These are phyloP conservation scores for Noctua comes DNA, from an alignment of 2,888 invertebrate genomes.

Conservation along the genomic window DNA sequence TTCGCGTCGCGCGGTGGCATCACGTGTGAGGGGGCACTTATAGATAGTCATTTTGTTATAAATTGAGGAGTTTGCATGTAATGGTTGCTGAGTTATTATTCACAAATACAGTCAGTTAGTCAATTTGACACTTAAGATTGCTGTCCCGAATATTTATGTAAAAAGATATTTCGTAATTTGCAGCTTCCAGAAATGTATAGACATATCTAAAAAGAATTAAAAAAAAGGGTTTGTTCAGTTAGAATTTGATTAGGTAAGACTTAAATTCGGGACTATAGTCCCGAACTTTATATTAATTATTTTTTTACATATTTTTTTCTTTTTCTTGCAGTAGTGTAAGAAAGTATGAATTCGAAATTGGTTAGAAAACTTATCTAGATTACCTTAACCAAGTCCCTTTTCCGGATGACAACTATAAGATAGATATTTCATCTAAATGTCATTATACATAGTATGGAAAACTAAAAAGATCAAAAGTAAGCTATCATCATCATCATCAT, in stretches of 20 bases:
- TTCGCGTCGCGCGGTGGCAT: slow-evolving; percentile 18
- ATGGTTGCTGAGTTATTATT: background rate
- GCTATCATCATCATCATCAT: too few relatives aligned
- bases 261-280: background rate
- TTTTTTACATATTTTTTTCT: too few relatives aligned
- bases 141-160: background rate
- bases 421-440: background rate
- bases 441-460: background rate
- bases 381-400: background rate
- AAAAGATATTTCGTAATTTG: background rate
- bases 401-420: background rate
- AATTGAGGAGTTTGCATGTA: slow-evolving; percentile 9
- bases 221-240: background rate
- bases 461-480: background rate
- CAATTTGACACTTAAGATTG: background rate
- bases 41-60: slow-evolving; percentile 48
- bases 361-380: background rate
- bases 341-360: too few relatives aligned
- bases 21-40: slow-evolving; percentile 55
- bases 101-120: background rate
- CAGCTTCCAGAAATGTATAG: background rate
- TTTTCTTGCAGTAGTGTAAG: too few relatives aligned
- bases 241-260: background rate
- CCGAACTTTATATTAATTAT: too few relatives aligned
- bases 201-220: background rate